phyloP scores from a whole-genome alignment of 2,113 vertebrate species.

The Ursus arctos region DNA sequence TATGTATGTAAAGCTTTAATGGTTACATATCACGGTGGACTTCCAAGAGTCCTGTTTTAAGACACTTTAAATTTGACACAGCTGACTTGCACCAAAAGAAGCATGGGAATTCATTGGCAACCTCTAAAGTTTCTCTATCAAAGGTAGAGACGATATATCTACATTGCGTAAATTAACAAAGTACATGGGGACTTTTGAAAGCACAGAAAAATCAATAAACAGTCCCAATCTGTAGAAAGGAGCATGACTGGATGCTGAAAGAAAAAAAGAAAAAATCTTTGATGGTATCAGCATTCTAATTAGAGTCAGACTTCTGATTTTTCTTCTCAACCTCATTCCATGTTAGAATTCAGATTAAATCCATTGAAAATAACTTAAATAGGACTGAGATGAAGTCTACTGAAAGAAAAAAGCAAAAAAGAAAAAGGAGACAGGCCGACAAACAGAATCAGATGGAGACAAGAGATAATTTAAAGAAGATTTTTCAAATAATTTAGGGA shows the following conservation, averaged over 20 bases:
- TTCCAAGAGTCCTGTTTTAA: not conserved
- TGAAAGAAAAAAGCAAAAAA: not conserved
- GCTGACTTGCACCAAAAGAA: not conserved
- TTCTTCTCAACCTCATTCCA: not conserved
- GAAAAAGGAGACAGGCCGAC: not conserved
- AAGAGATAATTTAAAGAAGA: conserved; percentile 28
- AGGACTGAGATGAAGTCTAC: not conserved
- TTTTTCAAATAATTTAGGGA: conserved; percentile 12
- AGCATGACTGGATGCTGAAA: not conserved
- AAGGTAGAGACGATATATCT: not conserved
- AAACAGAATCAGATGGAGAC: not conserved
- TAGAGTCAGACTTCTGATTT: not conserved
- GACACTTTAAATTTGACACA: conserved; percentile 25
- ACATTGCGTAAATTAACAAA: not conserved
- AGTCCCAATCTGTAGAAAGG: not conserved
- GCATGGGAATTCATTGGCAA: not conserved
- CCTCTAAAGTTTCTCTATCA: not conserved
- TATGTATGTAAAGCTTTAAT: not conserved
- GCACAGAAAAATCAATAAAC: not conserved
- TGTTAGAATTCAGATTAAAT: conserved; percentile 32
- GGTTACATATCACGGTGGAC: not conserved
- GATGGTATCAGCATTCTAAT: not conserved
- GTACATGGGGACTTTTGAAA: not conserved
- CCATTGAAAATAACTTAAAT: conserved; percentile 13
- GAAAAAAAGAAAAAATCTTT: not conserved